Conservation (phyloP, 2,113 vertebrate species). For the Percopsis transmontana region DNA sequence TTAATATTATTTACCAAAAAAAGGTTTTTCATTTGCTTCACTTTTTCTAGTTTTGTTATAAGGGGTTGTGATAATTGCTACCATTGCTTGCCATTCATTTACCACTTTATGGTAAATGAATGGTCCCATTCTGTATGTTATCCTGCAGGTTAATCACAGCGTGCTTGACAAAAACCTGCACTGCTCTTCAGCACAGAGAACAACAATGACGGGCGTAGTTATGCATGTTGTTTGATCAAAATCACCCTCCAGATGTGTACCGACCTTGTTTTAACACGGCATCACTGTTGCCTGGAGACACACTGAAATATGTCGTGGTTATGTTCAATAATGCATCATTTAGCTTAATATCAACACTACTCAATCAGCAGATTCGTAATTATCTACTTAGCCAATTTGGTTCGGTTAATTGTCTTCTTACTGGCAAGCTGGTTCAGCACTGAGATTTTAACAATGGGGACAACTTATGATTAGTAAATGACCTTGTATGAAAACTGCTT, state of each 20-base stretch:
- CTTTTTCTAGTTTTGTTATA: not conserved
- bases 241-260: no score
- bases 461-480: not conserved
- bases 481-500: not conserved
- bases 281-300: no score
- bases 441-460: not conserved
- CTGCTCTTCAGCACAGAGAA: no score
- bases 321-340: conserved; percentile 1
- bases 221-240: no score
- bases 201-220: no score
- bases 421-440: conserved; percentile 1
- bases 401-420: not conserved
- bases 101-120: no score
- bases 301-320: not conserved
- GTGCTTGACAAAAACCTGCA: no score
- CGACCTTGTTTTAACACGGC: no score
- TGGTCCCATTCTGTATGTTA: no score
- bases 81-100: no score
- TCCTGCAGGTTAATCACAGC: no score
- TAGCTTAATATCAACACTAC: conserved; percentile 5
- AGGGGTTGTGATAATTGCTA: no score
- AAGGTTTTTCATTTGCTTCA: conserved; percentile 2
- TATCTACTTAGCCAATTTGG: not conserved
- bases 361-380: not conserved
- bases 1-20: not conserved